Base-by-base conservation (phyloP, 2,888 invertebrate species). In the Nomada ferruginata region DNA sequence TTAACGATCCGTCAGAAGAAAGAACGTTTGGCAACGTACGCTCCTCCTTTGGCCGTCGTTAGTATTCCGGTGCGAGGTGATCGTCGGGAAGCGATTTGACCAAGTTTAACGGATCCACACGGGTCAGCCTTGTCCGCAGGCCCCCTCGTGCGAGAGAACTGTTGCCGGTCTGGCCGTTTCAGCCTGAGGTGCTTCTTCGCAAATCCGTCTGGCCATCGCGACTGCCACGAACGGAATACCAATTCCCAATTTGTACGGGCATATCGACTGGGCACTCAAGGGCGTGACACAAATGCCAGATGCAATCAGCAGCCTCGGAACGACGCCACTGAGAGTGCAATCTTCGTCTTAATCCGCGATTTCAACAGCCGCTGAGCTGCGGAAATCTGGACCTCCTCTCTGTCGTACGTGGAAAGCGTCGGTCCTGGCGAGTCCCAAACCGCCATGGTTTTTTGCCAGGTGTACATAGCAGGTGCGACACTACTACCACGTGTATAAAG, bases 211-310 rank as follows among this genome's bases (percentile, higher is more conserved):
- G 93, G 92, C 93, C 89, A 89, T 89, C 85, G 81, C 61, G 81
- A 73, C 83, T 80, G 77, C 79, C 86, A 86, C 88, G 90, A 85
- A 66, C 89, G 87, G 93, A 93, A 93, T 93, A 93, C 91, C 92
- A 93, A 93, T 92, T 91, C 85, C 89, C 91, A 91, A 92, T 92
- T 92, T 91, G 89, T 90, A 85, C 89, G 87, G 93, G 92, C 93
- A 93, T 93, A 93, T 93, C 93, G 93, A 91, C 93, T 92, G 90
- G 92, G 90, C 90, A 93, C 92, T 93, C 92, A 92, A 92, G 91
- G 89, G 92, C 93, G 93, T 93, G 93, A 93, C 93, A 93, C 91
- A 93, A 93, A 93, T 93, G 93, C 93, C 91, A 92, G 93, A 93
- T 93, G 93, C 92, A 93, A 93, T 93, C 93, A 93, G 84, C 89